Evolutionary conservation across 1,140 invertebrate genomes (phyloP).

Genomic region (Atta texana): DNA sequence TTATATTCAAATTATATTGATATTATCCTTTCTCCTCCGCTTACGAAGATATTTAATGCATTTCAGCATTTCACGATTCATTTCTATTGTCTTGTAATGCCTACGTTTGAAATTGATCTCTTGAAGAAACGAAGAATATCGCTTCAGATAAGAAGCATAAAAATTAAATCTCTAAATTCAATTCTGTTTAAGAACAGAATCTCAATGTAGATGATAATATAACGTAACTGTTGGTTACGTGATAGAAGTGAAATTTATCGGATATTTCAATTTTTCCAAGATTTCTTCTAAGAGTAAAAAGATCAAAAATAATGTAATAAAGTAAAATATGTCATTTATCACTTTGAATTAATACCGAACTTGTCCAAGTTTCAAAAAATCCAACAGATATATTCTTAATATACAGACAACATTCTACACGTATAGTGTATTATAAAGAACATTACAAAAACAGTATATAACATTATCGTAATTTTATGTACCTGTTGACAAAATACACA

Average conservation of each 20-base stretch:
- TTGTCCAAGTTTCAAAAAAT: conserved; percentile 29
- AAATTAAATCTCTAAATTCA: not conserved
- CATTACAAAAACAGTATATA: conserved; percentile 42
- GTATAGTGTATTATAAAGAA: conserved; percentile 35
- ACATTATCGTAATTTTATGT: conserved; percentile 15
- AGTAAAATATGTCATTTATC: not conserved
- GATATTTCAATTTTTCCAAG: not conserved
- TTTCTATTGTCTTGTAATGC: conserved; percentile 8
- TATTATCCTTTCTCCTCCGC: not conserved
- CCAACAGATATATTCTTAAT: conserved; percentile 62
- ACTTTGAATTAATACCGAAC: not conserved
- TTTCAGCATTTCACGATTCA: not conserved
- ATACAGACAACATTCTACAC: conserved; percentile 1
- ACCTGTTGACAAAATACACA: conserved; percentile 27
- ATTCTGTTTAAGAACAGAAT: conserved; percentile 6
- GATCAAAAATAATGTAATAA: not conserved
- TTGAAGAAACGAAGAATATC: conserved; percentile 13
- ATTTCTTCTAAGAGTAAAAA: conserved; percentile 1
- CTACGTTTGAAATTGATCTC: conserved; percentile 9
- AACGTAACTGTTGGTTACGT: not conserved
- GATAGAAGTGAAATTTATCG: not conserved
- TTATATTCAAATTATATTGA: not conserved
- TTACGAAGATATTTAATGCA: not conserved
- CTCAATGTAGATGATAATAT: not conserved
- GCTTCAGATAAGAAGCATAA: not conserved